phyloP scores from a whole-genome alignment of 2,113 vertebrate genomes.

The Mohoua ochrocephala region DNA sequence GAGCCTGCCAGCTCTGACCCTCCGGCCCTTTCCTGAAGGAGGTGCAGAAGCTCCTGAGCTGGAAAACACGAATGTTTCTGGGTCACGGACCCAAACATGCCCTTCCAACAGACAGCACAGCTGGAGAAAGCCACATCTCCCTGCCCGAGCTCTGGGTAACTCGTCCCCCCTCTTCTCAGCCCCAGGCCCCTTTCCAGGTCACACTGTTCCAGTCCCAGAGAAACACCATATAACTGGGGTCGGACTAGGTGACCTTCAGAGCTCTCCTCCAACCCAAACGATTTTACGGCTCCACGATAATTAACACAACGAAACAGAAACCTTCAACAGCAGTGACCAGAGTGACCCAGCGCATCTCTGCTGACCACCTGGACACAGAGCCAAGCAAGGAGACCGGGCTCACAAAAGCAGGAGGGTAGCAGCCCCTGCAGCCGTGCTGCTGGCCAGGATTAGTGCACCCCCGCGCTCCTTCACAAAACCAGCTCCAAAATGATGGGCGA shows the following conservation, averaged over 20 bases:
- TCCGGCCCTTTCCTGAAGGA: accelerated
- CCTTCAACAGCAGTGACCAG: background rate
- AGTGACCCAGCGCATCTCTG: background rate
- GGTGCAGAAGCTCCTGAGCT: background rate
- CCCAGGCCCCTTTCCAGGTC: background rate
- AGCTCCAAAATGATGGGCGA: background rate
- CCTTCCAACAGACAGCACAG: background rate
- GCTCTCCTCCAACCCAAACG: background rate
- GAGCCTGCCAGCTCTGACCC: background rate
- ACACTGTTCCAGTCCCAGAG: background rate
- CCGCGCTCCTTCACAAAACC: background rate
- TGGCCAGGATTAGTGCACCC: background rate
- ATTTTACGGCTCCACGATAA: background rate
- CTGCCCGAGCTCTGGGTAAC: accelerated
- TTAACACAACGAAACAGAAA: background rate
- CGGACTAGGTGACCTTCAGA: background rate
- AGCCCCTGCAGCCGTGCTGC: background rate
- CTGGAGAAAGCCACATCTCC: background rate
- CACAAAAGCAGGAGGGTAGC: background rate
- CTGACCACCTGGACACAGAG: accelerated
- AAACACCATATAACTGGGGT: accelerated
- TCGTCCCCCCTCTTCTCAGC: background rate
- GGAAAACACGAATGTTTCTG: background rate
- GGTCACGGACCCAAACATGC: background rate
- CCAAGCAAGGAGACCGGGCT: background rate